Conservation (phyloP, 2,113 vertebrate genomes). For the Lagopus leucura region DNA sequence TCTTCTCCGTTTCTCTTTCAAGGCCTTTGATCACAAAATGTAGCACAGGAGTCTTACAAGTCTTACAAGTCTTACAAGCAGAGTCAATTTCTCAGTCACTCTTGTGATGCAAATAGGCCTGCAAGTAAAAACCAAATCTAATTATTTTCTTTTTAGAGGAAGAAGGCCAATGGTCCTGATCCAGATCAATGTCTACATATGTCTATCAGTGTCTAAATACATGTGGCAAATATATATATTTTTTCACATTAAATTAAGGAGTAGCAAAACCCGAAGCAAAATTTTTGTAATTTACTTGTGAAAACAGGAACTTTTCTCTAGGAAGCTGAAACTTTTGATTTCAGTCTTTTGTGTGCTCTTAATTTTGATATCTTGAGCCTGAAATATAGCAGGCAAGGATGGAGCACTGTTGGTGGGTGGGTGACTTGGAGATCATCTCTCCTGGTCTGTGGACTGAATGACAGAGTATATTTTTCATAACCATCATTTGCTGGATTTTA, state of each 20-base stretch:
- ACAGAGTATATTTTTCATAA: slow-evolving; percentile 29
- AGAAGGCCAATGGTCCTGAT: background rate
- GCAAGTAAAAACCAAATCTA: background rate
- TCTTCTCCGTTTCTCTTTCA: background rate
- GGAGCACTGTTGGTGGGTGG: slow-evolving; percentile 16
- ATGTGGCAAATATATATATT: background rate
- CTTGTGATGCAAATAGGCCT: background rate
- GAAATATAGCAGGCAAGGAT: slow-evolving; percentile 3
- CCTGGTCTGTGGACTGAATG: background rate
- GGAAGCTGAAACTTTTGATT: slow-evolving; percentile 10
- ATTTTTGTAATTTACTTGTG: slow-evolving; percentile 4
- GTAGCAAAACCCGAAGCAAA: slow-evolving; percentile 6
- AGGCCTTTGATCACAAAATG: background rate
- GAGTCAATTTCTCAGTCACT: background rate
- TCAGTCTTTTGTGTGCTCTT: background rate
- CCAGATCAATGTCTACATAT: background rate
- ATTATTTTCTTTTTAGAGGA: background rate
- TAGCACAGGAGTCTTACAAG: background rate
- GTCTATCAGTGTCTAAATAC: background rate
- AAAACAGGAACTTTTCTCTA: slow-evolving; percentile 13
- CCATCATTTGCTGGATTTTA: background rate
- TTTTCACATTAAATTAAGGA: background rate
- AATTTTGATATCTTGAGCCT: slow-evolving; percentile 4
- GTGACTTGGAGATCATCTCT: slow-evolving; percentile 9
- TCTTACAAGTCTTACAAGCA: background rate